Conservation (phyloP, 2,888 invertebrate genomes). For the Hemicrepidius hirtus region DNA sequence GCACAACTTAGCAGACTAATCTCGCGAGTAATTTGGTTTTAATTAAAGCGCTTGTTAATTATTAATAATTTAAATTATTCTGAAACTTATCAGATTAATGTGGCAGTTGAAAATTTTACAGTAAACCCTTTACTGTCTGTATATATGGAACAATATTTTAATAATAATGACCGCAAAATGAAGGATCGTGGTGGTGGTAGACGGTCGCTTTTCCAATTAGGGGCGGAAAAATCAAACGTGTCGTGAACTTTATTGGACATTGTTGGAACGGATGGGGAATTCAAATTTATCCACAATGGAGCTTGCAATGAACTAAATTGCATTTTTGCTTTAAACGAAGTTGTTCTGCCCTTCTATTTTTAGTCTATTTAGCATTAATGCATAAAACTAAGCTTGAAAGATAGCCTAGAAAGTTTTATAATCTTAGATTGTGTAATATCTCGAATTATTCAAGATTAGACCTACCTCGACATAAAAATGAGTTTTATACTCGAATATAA, state of each 20-base stretch:
- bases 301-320: not conserved
- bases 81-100: constrained; percentile 14
- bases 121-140: not conserved
- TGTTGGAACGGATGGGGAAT: constrained; percentile 7
- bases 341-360: not conserved
- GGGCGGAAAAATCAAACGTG: constrained; percentile 22
- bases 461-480: too few relatives aligned
- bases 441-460: too few relatives aligned
- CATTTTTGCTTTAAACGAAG: constrained; percentile 1
- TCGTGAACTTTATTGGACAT: constrained; percentile 17
- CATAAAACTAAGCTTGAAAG: too few relatives aligned
- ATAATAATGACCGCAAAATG: constrained; percentile 1
- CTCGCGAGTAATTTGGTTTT: constrained; percentile 24
- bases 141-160: not conserved
- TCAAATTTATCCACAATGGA: constrained; percentile 11
- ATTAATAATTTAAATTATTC: constrained; percentile 24
- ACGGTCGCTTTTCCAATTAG: constrained; percentile 16
- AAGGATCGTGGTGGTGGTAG: not conserved
- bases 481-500: too few relatives aligned
- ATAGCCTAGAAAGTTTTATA: too few relatives aligned
- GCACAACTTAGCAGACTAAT: constrained; percentile 12
- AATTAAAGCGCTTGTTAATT: constrained; percentile 23
- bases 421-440: too few relatives aligned
- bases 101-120: not conserved
- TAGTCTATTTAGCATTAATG: not conserved